These are phyloP conservation scores for Miniopterus natalensis DNA, from an alignment of 2,113 vertebrate genomes.

Conservation along the genomic window DNA sequence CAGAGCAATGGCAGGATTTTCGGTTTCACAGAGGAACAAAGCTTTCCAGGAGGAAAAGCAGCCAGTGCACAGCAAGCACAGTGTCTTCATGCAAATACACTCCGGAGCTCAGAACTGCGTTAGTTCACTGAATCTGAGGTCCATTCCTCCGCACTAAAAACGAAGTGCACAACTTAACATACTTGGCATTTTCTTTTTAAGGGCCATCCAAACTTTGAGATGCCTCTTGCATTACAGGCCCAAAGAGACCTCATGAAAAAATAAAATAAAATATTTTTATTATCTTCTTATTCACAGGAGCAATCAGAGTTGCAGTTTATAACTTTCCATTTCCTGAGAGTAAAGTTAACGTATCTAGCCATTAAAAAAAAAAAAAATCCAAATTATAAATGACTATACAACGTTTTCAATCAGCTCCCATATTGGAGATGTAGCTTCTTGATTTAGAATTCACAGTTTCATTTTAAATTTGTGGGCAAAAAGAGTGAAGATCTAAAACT, in stretches of 20 bases:
- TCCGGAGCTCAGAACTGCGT: background rate
- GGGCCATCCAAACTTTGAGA: slow-evolving; percentile 41
- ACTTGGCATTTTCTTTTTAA: slow-evolving; percentile 48
- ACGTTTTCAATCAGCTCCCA: background rate
- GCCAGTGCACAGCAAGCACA: background rate
- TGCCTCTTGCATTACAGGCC: slow-evolving; percentile 3
- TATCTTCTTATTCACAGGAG: slow-evolving; percentile 42
- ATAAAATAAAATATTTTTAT: slow-evolving; percentile 36
- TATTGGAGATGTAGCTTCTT: background rate
- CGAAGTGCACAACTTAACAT: slow-evolving; percentile 52
- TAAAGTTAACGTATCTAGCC: slow-evolving; percentile 60
- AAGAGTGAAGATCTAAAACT: background rate
- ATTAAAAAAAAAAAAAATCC: background rate
- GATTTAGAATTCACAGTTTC: slow-evolving; percentile 38
- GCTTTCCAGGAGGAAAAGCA: slow-evolving; percentile 47
- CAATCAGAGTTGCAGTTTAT: background rate
- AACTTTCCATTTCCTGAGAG: slow-evolving; percentile 62
- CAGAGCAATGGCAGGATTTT: slow-evolving; percentile 66
- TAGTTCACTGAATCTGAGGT: background rate
- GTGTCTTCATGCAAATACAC: slow-evolving; percentile 9
- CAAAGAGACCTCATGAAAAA: slow-evolving; percentile 54
- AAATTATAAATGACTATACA: slow-evolving; percentile 16
- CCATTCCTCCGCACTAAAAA: slow-evolving; percentile 1
- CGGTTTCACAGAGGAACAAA: slow-evolving; percentile 70
- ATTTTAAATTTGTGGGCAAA: background rate